These are phyloP conservation scores for Stenodema calcarata DNA, from an alignment of 2,888 invertebrate genomes.

Conservation along the genomic window DNA sequence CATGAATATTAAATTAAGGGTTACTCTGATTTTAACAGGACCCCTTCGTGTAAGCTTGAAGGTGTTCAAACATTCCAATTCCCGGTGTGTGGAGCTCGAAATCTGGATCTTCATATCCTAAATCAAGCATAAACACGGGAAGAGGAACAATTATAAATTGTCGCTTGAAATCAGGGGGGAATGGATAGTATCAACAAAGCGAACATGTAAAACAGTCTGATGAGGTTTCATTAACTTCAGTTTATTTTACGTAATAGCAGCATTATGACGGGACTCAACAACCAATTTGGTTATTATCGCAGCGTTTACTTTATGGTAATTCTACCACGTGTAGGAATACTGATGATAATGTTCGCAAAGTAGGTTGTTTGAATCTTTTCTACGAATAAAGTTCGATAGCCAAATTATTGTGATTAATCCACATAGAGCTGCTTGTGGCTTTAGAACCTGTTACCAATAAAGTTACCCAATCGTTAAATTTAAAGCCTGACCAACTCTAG, in stretches of 20 bases:
- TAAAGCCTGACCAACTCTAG: too few species aligned
- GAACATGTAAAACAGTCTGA: background rate
- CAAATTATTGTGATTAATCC: background rate
- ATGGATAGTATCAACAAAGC: background rate
- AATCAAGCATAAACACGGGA: background rate
- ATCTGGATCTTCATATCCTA: slow-evolving; percentile 31
- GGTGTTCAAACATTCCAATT: slow-evolving; percentile 16
- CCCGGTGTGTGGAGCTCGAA: background rate
- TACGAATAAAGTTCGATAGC: background rate
- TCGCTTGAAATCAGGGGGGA: too few species aligned
- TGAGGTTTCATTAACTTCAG: background rate
- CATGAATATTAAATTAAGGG: background rate
- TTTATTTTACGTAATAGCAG: background rate
- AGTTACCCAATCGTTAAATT: too few species aligned
- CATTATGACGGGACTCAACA: background rate
- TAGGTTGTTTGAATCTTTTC: background rate
- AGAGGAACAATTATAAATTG: background rate
- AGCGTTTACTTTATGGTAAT: slow-evolving; percentile 20
- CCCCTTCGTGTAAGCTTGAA: slow-evolving; percentile 13
- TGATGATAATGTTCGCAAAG: too few species aligned
- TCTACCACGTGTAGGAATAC: background rate
- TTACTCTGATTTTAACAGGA: background rate
- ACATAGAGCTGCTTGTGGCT: background rate
- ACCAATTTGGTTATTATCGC: background rate
- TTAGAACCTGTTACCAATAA: background rate